Evolutionary conservation across 1,140 invertebrate species (phyloP).

Genomic region (Calycopis cecrops): DNA sequence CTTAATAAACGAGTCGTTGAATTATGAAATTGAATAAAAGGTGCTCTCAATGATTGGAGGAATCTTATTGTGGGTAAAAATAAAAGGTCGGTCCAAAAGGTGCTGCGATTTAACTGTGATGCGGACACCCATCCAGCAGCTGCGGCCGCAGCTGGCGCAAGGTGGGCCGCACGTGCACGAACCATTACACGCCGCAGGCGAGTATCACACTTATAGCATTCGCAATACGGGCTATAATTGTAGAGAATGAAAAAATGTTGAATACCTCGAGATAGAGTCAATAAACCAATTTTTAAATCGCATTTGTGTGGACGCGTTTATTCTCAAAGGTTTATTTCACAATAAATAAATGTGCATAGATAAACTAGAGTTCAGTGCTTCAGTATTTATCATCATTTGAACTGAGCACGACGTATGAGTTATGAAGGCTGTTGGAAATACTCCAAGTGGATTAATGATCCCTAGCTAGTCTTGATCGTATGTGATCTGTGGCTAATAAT

Average conservation of each 20-base stretch:
- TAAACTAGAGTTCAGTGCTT: too few relatives aligned
- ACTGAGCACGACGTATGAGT: too few relatives aligned
- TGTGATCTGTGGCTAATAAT: too few relatives aligned
- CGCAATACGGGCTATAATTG: too few relatives aligned
- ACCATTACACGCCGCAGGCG: neutral
- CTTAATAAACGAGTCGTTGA: neutral
- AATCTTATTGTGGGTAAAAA: slow-evolving; percentile 11
- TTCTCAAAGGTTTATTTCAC: too few relatives aligned
- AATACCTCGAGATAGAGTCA: neutral
- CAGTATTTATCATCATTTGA: too few relatives aligned
- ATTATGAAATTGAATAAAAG: slow-evolving; percentile 11
- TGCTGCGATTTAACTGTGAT: slow-evolving; percentile 12
- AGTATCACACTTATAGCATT: neutral
- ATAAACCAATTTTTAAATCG: slow-evolving; percentile 7
- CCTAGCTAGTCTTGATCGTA: too few relatives aligned
- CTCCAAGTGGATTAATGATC: too few relatives aligned
- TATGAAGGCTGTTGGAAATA: too few relatives aligned
- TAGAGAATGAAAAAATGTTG: too few relatives aligned
- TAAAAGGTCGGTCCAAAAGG: slow-evolving; percentile 12
- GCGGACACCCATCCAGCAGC: slow-evolving; percentile 8
- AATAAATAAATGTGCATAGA: too few relatives aligned
- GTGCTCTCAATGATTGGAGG: slow-evolving; percentile 1
- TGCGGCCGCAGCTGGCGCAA: slow-evolving; percentile 18
- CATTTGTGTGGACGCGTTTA: neutral
- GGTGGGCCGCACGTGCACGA: slow-evolving; percentile 13